Conservation (phyloP, 1,140 invertebrate genomes). For the Metopolophium dirhodum region DNA sequence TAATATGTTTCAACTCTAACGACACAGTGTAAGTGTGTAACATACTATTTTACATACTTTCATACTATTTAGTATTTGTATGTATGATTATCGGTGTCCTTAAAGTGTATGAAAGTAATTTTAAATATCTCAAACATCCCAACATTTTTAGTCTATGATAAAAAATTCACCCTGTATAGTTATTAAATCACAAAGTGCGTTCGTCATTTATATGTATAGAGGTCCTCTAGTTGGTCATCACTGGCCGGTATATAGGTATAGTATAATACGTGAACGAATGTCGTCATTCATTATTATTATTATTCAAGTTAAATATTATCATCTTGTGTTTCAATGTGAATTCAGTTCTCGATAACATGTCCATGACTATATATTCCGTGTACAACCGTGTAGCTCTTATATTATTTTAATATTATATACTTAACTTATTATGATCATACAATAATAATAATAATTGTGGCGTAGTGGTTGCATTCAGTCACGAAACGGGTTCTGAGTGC, state of each 20-base stretch:
- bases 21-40: not conserved
- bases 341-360: not conserved
- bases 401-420: not conserved
- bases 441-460: not conserved
- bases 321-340: not conserved
- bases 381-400: not conserved
- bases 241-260: too few species aligned
- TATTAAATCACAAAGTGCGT: not conserved
- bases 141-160: not conserved
- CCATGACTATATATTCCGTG: not conserved
- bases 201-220: not conserved
- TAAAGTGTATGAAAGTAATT: not conserved
- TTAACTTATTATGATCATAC: not conserved
- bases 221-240: not conserved
- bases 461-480: too few species aligned
- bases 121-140: not conserved
- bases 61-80: not conserved
- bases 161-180: not conserved
- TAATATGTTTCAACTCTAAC: not conserved
- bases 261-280: not conserved
- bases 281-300: not conserved
- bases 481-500: too few species aligned
- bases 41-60: not conserved
- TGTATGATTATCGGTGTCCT: not conserved
- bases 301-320: not conserved